phyloP scores from a whole-genome alignment of 2,888 invertebrate genomes.

The Hecatera dysodea region DNA sequence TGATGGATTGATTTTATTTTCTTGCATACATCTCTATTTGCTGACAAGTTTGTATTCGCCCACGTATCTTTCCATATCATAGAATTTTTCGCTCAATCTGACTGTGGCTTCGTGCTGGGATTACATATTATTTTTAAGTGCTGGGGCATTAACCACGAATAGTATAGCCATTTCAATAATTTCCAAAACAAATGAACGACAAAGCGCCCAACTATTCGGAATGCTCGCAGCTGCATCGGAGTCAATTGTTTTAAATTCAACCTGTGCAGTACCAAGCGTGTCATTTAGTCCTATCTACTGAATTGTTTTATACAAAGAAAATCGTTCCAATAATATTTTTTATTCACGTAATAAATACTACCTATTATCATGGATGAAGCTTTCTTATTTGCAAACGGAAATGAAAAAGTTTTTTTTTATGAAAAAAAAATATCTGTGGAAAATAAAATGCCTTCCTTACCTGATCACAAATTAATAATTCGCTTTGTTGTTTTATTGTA shows the following conservation, averaged over 20 bases:
- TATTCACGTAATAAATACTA: neutral
- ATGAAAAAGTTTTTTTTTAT: neutral
- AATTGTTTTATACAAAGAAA: conserved; percentile 9
- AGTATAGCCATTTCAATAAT: neutral
- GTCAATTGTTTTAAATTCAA: conserved; percentile 40
- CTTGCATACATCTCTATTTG: neutral
- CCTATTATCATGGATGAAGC: neutral
- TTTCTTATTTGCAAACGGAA: neutral
- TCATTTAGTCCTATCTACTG: conserved; percentile 24
- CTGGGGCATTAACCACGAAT: neutral
- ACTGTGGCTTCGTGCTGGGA: too few species aligned
- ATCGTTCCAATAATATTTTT: neutral
- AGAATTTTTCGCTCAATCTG: too few species aligned
- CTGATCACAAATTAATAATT: too few species aligned
- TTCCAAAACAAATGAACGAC: neutral
- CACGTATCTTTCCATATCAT: too few species aligned
- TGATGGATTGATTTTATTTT: too few species aligned
- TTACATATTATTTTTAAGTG: neutral
- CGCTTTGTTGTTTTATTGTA: too few species aligned
- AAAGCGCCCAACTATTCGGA: neutral
- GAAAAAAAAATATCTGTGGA: too few species aligned
- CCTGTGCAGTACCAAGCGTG: neutral
- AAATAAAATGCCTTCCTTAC: too few species aligned
- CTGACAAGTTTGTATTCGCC: neutral
- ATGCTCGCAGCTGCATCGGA: conserved; percentile 1